These are phyloP conservation scores for Cranoglanis bouderius DNA, from an alignment of 2,113 vertebrate species.

Conservation along the genomic window DNA sequence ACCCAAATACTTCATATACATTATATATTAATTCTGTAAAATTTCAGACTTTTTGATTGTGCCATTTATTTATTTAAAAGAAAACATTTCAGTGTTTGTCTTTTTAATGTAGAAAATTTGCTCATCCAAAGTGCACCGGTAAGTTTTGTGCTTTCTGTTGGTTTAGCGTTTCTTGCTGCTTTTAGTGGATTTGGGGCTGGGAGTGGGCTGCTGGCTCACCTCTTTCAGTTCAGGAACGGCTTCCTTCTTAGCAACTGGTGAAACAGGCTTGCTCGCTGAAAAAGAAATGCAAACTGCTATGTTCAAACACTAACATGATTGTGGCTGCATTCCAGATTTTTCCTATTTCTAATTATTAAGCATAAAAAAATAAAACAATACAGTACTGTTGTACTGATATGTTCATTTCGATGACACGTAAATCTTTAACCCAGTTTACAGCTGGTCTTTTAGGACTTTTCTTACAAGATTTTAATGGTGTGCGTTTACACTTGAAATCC, in stretches of 20 bases:
- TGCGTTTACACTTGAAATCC: background rate
- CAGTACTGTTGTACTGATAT: no score
- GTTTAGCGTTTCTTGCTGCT: conserved; percentile 62
- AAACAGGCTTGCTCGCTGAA: conserved; percentile 54
- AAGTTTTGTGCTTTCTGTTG: background rate
- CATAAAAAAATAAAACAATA: no score
- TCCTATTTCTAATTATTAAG: background rate
- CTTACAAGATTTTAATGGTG: background rate
- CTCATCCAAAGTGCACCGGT: background rate
- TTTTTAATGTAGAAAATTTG: background rate
- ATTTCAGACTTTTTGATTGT: background rate
- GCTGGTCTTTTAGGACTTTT: no score
- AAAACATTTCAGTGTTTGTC: background rate
- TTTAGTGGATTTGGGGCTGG: conserved; percentile 52
- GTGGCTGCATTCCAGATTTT: background rate
- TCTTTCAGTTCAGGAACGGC: conserved; percentile 54
- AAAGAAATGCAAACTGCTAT: conserved; percentile 33
- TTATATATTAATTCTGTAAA: background rate
- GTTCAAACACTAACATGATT: background rate
- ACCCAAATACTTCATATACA: background rate
- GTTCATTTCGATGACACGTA: no score
- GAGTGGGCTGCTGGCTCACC: conserved; percentile 32
- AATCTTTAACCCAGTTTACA: no score
- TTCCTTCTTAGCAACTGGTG: conserved; percentile 44
- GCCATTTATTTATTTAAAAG: background rate